Evolutionary conservation across 2,797 vertebrate species (phyloP), one percentile per base, ranked within the genome.

Genomic region (Lepilemur ruficaudatus): DNA sequence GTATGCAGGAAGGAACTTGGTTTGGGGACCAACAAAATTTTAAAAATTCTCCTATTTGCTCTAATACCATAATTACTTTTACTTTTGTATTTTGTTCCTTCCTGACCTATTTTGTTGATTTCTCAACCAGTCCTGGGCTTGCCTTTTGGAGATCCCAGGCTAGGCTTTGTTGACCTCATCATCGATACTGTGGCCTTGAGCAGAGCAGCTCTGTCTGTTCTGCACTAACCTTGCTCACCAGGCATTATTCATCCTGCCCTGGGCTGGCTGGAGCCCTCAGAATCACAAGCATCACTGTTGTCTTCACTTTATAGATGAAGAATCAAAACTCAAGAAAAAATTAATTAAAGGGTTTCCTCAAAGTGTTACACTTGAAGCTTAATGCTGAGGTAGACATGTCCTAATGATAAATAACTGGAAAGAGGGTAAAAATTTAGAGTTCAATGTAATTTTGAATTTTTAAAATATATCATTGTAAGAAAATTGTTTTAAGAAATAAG

Each of bases 371-470:
- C 6, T 59, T 61, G 7, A n/a, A 70, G 5, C n/a, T 46, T 48
- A n/a, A 43, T 87, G 38, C 48, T 93, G 48, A 93, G 5, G 22
- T n/a, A 55, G 46, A 28, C 8, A 38, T 17, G 50, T 28, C 9
- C 15, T 41, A 13, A 73, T 90, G 46, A 61, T 14, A 12, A 18
- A 32, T 70, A 80, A 38, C 65, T 94, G 8, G 13, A 67, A 79
- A 83, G 30, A 52, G n/a, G 65, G 22, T 65, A 48, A 88, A 94
- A 59, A 55, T 46, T 93, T 63, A 76, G 13, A 50, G 28, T 61
- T 95, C 73, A 82, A 73, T 7, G 1, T 85, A 73, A 55, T 38
- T 91, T 94, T 92, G 70, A 65, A 92, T 50, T 88, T 95, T 79
- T 46, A 30, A 92, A 84, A 2, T 69, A 13, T 67, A 30, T 48